Evolutionary conservation across 2,888 invertebrate genomes (phyloP).

Genomic region (Athalia rosae): DNA sequence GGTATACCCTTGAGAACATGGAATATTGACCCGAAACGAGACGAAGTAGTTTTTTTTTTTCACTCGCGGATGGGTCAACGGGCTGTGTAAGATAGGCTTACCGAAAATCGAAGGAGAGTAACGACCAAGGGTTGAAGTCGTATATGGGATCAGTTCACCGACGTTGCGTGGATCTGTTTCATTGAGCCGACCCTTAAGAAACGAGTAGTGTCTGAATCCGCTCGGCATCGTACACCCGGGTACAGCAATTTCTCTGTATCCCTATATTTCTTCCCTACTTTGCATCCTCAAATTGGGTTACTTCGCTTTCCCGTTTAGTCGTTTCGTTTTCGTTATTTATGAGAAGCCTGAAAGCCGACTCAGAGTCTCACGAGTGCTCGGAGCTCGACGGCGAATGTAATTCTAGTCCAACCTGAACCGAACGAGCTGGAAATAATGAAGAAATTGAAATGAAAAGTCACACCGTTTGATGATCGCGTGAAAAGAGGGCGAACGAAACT

Average conservation of each 20-base stretch:
- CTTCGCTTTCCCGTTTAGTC: slow-evolving; percentile 21
- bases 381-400: slow-evolving; percentile 9
- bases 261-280: slow-evolving; percentile 33
- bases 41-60: not conserved
- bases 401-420: slow-evolving; percentile 1
- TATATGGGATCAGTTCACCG: slow-evolving; percentile 43
- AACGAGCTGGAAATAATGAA: slow-evolving; percentile 4
- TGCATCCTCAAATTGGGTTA: slow-evolving; percentile 40
- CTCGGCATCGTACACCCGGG: not conserved
- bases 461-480: too few species aligned
- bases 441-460: not conserved
- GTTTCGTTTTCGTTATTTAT: slow-evolving; percentile 35
- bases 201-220: slow-evolving; percentile 5
- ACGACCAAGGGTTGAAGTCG: slow-evolving; percentile 38
- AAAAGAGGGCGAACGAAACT: not conserved
- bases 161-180: slow-evolving; percentile 13
- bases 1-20: slow-evolving; percentile 34
- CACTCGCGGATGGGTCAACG: slow-evolving; percentile 43
- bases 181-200: slow-evolving; percentile 20
- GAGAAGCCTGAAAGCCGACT: slow-evolving; percentile 14
- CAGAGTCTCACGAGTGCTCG: slow-evolving; percentile 6
- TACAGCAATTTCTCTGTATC: slow-evolving; percentile 11
- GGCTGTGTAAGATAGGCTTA: slow-evolving; percentile 37
- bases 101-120: slow-evolving; percentile 40
- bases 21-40: slow-evolving; percentile 45